A percentile compares a stretch with the other conserved stretches of the same genome.
These are phyloP conservation scores for Alexandromys fortis DNA, from an alignment of 2,113 vertebrate genomes.

Conservation along the genomic window DNA sequence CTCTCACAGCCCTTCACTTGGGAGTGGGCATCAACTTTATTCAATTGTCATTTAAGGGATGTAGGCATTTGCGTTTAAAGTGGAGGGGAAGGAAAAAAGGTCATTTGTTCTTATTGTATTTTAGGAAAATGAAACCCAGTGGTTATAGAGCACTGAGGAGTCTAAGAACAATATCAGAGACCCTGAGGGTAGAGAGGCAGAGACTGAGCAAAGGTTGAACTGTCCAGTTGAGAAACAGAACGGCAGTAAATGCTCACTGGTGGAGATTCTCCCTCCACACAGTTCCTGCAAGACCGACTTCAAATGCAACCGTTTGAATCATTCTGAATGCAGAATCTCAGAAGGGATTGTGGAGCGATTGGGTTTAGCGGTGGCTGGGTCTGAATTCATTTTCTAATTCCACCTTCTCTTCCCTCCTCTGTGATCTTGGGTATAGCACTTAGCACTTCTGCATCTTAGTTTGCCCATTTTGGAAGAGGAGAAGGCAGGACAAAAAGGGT, in stretches of 20 bases:
- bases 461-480: neutral
- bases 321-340: neutral
- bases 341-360: neutral
- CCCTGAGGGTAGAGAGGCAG: neutral
- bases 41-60: neutral
- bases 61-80: neutral
- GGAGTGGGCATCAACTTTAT: neutral
- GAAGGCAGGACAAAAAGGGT: neutral
- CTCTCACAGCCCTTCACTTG: neutral
- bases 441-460: neutral
- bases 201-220: neutral
- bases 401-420: neutral
- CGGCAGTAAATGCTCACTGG: neutral
- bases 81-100: neutral
- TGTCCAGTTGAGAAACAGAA: neutral
- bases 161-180: neutral
- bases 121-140: slow-evolving; percentile 8
- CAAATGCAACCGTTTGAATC: neutral
- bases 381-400: neutral
- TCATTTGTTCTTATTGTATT: neutral
- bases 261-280: neutral
- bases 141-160: neutral
- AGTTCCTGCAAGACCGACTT: neutral
- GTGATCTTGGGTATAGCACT: neutral
- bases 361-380: neutral